These are phyloP conservation scores for Prunella himalayana DNA, from an alignment of 2,113 vertebrate genomes.

Conservation along the genomic window DNA sequence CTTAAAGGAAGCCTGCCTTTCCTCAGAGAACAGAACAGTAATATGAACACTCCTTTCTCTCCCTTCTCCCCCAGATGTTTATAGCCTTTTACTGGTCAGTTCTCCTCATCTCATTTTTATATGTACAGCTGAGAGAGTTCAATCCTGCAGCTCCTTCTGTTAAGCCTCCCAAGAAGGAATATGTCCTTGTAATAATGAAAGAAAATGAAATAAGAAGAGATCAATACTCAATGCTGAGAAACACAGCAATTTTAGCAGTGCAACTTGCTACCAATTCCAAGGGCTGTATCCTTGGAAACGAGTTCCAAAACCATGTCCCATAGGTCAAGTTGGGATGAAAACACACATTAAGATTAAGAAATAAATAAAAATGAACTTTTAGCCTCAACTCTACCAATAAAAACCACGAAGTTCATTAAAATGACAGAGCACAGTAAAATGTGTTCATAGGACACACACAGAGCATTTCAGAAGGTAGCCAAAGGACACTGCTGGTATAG, in stretches of 20 bases:
- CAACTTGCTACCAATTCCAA: not conserved
- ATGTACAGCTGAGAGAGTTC: not conserved
- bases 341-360: not conserved
- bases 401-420: not conserved
- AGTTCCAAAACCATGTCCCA: not conserved
- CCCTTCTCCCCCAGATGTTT: not conserved
- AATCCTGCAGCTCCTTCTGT: not conserved
- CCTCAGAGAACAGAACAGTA: not conserved
- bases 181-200: not conserved
- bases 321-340: not conserved
- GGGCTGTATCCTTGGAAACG: not conserved
- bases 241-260: not conserved
- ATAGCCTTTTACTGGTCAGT: not conserved
- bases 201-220: not conserved
- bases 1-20: not conserved
- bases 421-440: not conserved
- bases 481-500: not conserved
- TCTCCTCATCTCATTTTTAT: not conserved
- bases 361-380: not conserved
- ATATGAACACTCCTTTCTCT: not conserved
- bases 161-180: not conserved
- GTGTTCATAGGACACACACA: not conserved
- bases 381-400: not conserved
- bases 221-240: not conserved
- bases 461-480: not conserved